Conservation (phyloP, 2,888 invertebrate species). For the Dolomedes plantarius region DNA sequence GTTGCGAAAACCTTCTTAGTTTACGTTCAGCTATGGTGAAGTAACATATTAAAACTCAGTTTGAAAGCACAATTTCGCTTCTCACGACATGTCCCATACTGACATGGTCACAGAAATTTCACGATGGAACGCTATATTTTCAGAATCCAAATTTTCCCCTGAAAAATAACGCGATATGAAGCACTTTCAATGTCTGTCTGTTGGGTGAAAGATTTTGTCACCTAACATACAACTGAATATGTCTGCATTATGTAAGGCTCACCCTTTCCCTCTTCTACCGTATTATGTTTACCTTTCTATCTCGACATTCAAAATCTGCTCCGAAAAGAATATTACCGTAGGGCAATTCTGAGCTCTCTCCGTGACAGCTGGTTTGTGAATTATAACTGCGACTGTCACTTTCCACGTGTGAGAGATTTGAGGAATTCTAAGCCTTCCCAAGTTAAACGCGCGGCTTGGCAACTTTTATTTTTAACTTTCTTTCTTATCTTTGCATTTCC, state of each 20-base stretch:
- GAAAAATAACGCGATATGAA: too few species aligned
- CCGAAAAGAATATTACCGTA: background rate
- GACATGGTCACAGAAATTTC: too few species aligned
- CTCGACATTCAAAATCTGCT: background rate
- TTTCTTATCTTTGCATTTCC: background rate
- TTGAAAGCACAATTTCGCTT: too few species aligned
- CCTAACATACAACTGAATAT: background rate
- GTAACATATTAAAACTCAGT: too few species aligned
- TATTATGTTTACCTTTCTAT: background rate
- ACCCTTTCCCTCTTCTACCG: background rate
- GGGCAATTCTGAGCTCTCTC: background rate
- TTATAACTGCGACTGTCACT: conserved; percentile 3
- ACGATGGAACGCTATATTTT: too few species aligned
- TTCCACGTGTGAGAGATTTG: conserved; percentile 6
- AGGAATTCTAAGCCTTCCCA: background rate
- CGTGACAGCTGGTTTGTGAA: conserved; percentile 1
- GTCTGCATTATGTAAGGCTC: background rate
- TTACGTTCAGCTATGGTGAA: too few species aligned
- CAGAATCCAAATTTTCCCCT: too few species aligned
- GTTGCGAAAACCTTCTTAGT: too few species aligned
- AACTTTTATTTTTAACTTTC: background rate
- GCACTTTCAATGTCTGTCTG: too few species aligned
- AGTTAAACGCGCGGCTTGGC: background rate
- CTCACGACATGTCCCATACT: too few species aligned
- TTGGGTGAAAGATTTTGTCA: too few species aligned